Evolutionary conservation across 1,140 invertebrate species (phyloP).

Genomic region (Carposina sasakii): DNA sequence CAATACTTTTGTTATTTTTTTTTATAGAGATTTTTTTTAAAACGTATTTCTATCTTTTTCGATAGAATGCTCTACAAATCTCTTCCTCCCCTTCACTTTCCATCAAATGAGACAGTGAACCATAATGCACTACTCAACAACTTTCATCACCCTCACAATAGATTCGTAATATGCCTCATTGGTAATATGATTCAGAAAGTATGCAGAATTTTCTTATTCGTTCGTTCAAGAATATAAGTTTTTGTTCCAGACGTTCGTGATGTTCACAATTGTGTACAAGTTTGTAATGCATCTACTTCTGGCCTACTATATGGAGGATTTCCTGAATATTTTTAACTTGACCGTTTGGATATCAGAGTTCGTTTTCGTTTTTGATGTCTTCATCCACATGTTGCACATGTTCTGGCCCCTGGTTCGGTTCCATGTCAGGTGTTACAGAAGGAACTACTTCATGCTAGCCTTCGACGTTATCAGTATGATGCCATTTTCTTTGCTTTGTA

Average conservation of each 20-base stretch:
- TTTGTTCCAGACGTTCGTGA: slow-evolving; percentile 33
- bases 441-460: slow-evolving; percentile 30
- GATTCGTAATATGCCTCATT: not conserved
- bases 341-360: slow-evolving; percentile 30
- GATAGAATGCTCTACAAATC: not conserved
- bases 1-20: too few species aligned
- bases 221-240: too few species aligned
- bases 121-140: not conserved
- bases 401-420: slow-evolving; percentile 46
- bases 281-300: slow-evolving; percentile 38
- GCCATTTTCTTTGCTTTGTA: slow-evolving; percentile 18
- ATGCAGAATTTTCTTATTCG: not conserved
- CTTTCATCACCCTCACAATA: not conserved
- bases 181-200: not conserved
- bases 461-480: slow-evolving; percentile 42
- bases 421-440: slow-evolving; percentile 41
- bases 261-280: slow-evolving; percentile 35
- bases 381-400: slow-evolving; percentile 38
- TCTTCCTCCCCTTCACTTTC: not conserved
- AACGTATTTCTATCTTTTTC: too few species aligned
- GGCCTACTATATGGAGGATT: slow-evolving; percentile 33
- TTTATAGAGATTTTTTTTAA: too few species aligned
- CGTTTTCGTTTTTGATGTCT: slow-evolving; percentile 39
- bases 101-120: not conserved
- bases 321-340: slow-evolving; percentile 22